These are phyloP conservation scores for Danionella cerebrum DNA, from an alignment of 2,113 vertebrate species.

Conservation along the genomic window DNA sequence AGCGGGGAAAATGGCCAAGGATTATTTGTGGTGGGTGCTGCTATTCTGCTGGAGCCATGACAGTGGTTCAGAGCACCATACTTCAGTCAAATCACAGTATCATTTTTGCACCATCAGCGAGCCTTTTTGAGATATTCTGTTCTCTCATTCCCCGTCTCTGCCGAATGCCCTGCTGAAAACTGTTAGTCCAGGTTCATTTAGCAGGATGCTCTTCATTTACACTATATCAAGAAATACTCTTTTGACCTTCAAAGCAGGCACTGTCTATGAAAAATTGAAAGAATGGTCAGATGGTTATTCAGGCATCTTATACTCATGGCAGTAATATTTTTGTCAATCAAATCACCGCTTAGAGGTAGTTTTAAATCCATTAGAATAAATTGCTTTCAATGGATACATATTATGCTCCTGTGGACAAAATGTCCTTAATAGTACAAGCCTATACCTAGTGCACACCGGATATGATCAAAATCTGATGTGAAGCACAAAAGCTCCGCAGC, in stretches of 20 bases:
- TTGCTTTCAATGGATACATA: too few species aligned
- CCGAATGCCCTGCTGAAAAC: background rate
- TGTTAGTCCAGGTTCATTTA: background rate
- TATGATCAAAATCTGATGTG: too few species aligned
- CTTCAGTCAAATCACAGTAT: slow-evolving; percentile 36
- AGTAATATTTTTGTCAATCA: too few species aligned
- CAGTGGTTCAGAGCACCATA: slow-evolving; percentile 3
- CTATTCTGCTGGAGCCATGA: slow-evolving; percentile 22
- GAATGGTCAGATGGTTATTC: background rate
- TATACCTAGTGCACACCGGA: too few species aligned
- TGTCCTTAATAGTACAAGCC: too few species aligned
- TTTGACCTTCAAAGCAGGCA: background rate
- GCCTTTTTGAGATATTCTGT: slow-evolving; percentile 1
- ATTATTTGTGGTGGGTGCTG: slow-evolving; percentile 26
- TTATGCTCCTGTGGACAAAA: too few species aligned
- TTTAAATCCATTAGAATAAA: too few species aligned
- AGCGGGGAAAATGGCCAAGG: slow-evolving; percentile 31
- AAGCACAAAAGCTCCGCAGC: too few species aligned
- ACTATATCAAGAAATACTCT: background rate
- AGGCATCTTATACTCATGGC: too few species aligned
- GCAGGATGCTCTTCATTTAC: background rate
- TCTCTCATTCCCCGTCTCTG: background rate
- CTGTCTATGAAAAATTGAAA: background rate
- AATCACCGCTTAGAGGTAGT: too few species aligned
- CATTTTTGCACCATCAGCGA: slow-evolving; percentile 30